Base-by-base conservation (phyloP, 2,113 vertebrate species). In the Equus quagga region DNA sequence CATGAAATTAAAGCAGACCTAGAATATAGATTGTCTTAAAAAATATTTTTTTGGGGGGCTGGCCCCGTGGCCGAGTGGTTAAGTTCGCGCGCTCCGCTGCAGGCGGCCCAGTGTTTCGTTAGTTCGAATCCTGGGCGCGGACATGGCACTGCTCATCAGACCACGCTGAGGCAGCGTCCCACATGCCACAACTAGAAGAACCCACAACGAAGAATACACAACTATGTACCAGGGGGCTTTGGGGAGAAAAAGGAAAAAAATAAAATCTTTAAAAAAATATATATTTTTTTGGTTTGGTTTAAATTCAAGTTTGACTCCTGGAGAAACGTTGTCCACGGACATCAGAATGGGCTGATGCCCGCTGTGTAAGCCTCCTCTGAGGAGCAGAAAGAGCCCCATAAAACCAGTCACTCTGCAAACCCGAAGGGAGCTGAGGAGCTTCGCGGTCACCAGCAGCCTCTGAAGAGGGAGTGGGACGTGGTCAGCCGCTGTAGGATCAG, bases 401-500 rank as follows among this genome's bases (percentile, higher is more conserved):
- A n/a, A 36, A 75, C 15, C 31, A 67, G 12, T 6, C 23, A 14
- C 31, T 58, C 36, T 73, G 67, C 3, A 82, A 65, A 67, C 36
- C 36, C 44, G 10, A 19, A 18, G 4, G 54, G 26, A 19, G 24
- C 6, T 33, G 28, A 58, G 51, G 64, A 33, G 15, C 12, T 58
- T 56, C 24, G 0, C 10, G 13, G 62, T 3, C 26, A 23, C 9
- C 7, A 8, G 79, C 14, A 21, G 64, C 65, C 24, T 70, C 23
- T 4, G 19, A 51, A 89, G 72, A 49, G 1, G n/a, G 36, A 21
- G 56, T 1, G 67, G 91, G 51, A 15, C 0, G 0, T 2, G 21
- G 31, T 18, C 58, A 75, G 33, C 6, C 69, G 73, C 36, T 41
- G 8, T 11, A n/a, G 24, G 31, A 36, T 31, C 33, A 17, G 75